phyloP scores from a whole-genome alignment of 2,888 invertebrate genomes.

The Eledona agricola region DNA sequence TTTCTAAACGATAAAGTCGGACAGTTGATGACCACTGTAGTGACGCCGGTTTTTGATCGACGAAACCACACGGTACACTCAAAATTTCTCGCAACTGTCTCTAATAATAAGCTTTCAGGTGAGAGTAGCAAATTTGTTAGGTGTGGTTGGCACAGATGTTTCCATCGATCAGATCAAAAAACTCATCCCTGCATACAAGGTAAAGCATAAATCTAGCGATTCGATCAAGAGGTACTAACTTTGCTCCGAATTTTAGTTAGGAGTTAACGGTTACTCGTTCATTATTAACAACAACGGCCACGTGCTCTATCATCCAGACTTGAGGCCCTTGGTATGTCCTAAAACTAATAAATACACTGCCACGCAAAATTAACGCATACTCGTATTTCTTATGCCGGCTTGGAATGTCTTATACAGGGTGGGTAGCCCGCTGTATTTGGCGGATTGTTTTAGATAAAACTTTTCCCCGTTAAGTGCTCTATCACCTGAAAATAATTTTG shows the following conservation, averaged over 20 bases:
- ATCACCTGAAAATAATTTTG: no score
- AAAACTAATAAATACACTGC: neutral
- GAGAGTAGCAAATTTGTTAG: slow-evolving; percentile 90
- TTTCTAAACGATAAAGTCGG: slow-evolving; percentile 75
- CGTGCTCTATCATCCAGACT: slow-evolving; percentile 94
- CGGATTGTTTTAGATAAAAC: no score
- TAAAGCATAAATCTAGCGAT: slow-evolving; percentile 56
- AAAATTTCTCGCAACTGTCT: no score
- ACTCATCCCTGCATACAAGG: slow-evolving; percentile 93
- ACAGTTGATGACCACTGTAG: slow-evolving; percentile 91
- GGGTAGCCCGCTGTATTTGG: no score
- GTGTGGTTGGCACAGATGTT: slow-evolving; percentile 97
- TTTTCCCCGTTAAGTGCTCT: no score
- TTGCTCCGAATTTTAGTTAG: slow-evolving; percentile 75
- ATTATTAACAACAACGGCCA: slow-evolving; percentile 98
- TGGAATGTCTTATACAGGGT: no score
- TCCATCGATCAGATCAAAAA: slow-evolving; percentile 95
- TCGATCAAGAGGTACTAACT: slow-evolving; percentile 4
- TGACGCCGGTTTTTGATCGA: slow-evolving; percentile 94
- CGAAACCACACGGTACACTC: slow-evolving; percentile 83
- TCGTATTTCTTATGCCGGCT: no score
- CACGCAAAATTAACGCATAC: no score
- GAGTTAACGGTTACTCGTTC: slow-evolving; percentile 96
- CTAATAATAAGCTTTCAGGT: no score
- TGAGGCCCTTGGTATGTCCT: slow-evolving; percentile 80